Evolutionary conservation across 2,888 invertebrate species (phyloP).

Genomic region (Tineola bisselliella): DNA sequence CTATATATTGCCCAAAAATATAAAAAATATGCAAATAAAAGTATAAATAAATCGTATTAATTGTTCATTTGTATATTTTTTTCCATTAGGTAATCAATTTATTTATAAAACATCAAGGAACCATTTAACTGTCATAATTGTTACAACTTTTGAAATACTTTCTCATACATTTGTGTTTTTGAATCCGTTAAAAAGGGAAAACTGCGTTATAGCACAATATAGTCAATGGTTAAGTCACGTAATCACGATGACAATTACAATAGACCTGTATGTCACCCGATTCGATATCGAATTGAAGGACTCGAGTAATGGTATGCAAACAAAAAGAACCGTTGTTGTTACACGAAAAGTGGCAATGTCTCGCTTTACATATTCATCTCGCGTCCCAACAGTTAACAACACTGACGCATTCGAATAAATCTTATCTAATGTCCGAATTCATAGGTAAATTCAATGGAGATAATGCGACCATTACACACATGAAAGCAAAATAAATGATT

Average conservation of each 20-base stretch:
- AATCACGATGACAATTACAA: neutral
- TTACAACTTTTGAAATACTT: too few relatives aligned
- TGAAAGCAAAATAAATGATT: neutral
- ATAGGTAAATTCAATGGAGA: neutral
- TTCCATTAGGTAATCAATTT: too few relatives aligned
- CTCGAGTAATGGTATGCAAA: neutral
- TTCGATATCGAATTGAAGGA: neutral
- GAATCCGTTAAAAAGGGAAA: neutral
- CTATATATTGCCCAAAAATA: neutral
- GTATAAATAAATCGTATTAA: too few relatives aligned
- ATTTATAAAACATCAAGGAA: too few relatives aligned
- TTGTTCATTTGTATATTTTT: too few relatives aligned
- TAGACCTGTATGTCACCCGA: neutral
- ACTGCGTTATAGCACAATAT: neutral
- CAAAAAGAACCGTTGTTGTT: conserved; percentile 3
- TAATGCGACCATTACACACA: neutral
- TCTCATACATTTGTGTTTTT: too few relatives aligned
- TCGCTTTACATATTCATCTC: neutral
- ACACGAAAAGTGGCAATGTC: neutral
- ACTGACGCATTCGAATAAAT: neutral
- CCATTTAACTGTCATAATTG: too few relatives aligned
- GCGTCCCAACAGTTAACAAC: neutral
- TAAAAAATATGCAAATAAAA: neutral
- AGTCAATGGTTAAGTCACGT: neutral
- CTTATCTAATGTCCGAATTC: conserved; percentile 5